Evolutionary conservation across 2,797 vertebrate genomes (phyloP).

Genomic region (Valencia hispanica): DNA sequence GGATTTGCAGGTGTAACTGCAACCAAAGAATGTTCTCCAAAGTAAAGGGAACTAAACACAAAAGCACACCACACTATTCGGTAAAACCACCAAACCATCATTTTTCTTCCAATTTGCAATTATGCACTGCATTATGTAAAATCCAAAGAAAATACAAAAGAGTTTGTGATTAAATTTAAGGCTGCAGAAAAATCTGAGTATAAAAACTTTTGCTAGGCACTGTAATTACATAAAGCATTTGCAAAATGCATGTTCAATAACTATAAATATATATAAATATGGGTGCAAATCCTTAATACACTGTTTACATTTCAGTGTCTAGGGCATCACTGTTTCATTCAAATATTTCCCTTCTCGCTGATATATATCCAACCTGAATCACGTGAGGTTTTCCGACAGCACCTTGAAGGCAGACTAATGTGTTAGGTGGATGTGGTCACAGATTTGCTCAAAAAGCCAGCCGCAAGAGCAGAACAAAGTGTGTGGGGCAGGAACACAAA

Average conservation of each 20-base stretch:
- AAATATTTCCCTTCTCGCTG: background rate
- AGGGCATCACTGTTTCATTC: constrained; percentile 3
- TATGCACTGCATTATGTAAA: background rate
- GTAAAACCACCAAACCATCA: too few relatives aligned
- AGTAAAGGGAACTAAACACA: too few relatives aligned
- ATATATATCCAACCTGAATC: constrained; percentile 13
- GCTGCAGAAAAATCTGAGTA: background rate
- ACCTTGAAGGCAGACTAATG: constrained; percentile 23
- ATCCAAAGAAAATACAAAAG: background rate
- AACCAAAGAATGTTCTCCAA: too few relatives aligned
- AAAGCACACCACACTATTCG: too few relatives aligned
- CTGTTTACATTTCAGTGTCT: constrained; percentile 15
- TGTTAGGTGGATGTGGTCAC: constrained; percentile 7
- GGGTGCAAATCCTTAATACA: background rate
- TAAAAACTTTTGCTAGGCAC: background rate
- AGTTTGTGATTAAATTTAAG: background rate
- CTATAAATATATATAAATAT: too few relatives aligned
- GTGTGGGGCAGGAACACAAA: constrained; percentile 12
- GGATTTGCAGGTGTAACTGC: too few relatives aligned
- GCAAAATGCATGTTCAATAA: background rate
- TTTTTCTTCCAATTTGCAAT: background rate
- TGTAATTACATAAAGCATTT: background rate
- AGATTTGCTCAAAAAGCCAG: constrained; percentile 3
- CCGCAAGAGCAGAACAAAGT: constrained; percentile 2
- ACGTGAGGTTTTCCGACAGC: background rate